phyloP scores from a whole-genome alignment of 2,888 invertebrate species.

The Rhyacophila evoluta region DNA sequence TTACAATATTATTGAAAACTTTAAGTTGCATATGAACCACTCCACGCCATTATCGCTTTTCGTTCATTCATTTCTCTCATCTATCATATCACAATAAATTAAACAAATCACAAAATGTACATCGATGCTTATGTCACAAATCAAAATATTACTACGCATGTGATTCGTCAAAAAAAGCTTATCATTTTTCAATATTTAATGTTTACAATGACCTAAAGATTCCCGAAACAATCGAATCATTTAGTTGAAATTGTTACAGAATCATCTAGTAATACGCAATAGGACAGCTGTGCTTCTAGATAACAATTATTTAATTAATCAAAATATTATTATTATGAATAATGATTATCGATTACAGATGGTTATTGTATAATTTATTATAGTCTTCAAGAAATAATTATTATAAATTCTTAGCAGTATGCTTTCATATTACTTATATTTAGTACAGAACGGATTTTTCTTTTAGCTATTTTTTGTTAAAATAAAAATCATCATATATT shows the following conservation, averaged over 20 bases:
- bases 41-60: not conserved
- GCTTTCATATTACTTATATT: no score
- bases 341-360: no score
- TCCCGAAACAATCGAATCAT: not conserved
- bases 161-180: not conserved
- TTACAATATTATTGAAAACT: no score
- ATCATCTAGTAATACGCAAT: not conserved
- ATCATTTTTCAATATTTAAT: not conserved
- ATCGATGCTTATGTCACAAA: not conserved
- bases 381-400: no score
- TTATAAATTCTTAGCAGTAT: no score
- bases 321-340: not conserved
- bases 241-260: not conserved
- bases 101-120: not conserved
- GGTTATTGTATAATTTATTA: no score
- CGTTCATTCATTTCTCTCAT: not conserved
- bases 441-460: no score
- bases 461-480: no score
- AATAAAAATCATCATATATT: no score
- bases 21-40: no score
- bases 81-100: not conserved
- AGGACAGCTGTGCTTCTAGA: not conserved
- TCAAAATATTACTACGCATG: constrained; percentile 3
- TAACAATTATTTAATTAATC: not conserved
- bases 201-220: not conserved